A percentile compares a stretch with the other conserved stretches of the same genome.
These are phyloP conservation scores for Oryctes rhinoceros DNA, from an alignment of 1,140 invertebrate genomes.

Conservation along the genomic window DNA sequence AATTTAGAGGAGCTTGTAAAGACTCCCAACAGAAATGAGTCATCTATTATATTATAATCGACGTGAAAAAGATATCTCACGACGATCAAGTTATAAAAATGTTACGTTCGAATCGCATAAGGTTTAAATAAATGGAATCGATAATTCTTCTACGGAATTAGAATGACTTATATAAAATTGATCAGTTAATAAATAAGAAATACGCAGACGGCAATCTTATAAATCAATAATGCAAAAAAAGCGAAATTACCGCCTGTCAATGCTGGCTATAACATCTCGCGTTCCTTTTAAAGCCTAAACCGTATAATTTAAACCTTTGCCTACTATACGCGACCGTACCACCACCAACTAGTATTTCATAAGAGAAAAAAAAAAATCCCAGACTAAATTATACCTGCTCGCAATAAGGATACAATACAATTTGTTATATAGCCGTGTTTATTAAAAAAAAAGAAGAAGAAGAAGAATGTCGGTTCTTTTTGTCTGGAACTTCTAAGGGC, in stretches of 20 bases:
- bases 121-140: too few species aligned
- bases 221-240: constrained; percentile 28
- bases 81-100: too few species aligned
- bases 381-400: constrained; percentile 25
- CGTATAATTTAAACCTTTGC: constrained; percentile 34
- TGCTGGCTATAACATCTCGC: constrained; percentile 17
- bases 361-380: constrained; percentile 15
- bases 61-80: too few species aligned
- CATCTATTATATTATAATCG: too few species aligned
- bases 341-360: constrained; percentile 34
- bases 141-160: not conserved
- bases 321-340: not conserved
- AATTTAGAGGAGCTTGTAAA: too few species aligned
- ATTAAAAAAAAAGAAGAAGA: constrained; percentile 7
- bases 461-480: constrained; percentile 26
- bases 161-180: not conserved
- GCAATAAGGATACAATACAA: constrained; percentile 31
- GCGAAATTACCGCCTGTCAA: constrained; percentile 28
- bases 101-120: too few species aligned
- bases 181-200: constrained; percentile 34
- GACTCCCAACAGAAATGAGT: too few species aligned
- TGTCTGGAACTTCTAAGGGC: constrained; percentile 18
- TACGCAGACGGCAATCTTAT: constrained; percentile 16
- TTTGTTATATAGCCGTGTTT: constrained; percentile 7
- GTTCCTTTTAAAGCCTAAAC: constrained; percentile 24